Evolutionary conservation across 2,797 vertebrate species (phyloP), one percentile per base, ranked within the genome.

Genomic region (Pipistrellus nathusii): DNA sequence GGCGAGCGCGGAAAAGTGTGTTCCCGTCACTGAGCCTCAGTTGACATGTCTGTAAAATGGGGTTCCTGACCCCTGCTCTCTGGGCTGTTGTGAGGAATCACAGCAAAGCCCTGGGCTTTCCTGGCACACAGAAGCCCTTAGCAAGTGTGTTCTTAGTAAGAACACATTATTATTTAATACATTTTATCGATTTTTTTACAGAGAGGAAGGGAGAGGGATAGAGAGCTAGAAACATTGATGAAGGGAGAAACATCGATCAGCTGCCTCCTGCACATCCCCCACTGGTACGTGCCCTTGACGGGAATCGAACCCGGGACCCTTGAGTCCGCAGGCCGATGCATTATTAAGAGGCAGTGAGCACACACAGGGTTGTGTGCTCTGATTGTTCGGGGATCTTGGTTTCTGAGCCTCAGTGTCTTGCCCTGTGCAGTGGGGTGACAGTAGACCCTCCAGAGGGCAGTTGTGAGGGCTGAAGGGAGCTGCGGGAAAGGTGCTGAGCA

Each of bases 41-140:
- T 25, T 55, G 71, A 69, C 80, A 66, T 53, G 51, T 66, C 84
- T 86, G 48, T 86, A 69, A 82, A 44, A 20, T 85, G 73, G 88
- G 35, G 0, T 73, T 86, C 27, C 53, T 51, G 27, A 68, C 25
- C 10, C 23, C 32, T 21, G 8, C 68, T 3, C 0, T 27, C 13
- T 18, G 27, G 53, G 23, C 66, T 83, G 2, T 64, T 27, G 11
- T 53, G 66, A 80, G 13, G 38, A 85, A 27, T 64, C 23, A 62
- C 32, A 64, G n/a, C 32, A 20, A 66, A 94, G 55, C 15, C 35
- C 48, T 25, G 25, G 30, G 18, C 25, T 32, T 66, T 46, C 41
- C 41, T 46, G 69, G 51, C 27, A 35, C 46, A 12, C 23, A 14
- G 30, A 44, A 44, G 21, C 48, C 46, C n/a, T 91, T 38, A 21